phyloP scores from a whole-genome alignment of 2,797 vertebrate genomes.

The Crenuchus spilurus region DNA sequence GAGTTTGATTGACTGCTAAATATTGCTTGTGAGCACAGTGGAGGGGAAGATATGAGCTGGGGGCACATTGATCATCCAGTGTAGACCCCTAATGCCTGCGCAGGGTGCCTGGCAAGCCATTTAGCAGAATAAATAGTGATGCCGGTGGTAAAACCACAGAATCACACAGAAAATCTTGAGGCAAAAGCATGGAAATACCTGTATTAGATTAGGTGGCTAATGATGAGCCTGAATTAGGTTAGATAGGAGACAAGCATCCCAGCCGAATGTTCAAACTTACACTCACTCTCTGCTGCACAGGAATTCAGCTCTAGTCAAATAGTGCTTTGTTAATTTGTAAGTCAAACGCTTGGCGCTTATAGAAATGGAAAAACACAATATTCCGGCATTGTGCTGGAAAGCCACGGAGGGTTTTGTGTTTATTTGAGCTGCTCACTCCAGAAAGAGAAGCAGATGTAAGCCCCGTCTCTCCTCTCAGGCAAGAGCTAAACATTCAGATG shows the following conservation, averaged over 20 bases:
- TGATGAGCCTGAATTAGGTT: conserved; percentile 10
- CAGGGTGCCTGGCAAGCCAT: no score
- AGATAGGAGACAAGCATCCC: background rate
- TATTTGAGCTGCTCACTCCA: conserved; percentile 43
- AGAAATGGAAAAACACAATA: background rate
- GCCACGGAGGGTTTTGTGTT: conserved; percentile 19
- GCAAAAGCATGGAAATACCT: background rate
- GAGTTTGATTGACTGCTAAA: no score
- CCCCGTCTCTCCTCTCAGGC: background rate
- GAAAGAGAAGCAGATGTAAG: conserved; percentile 46
- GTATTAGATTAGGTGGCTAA: conserved; percentile 20
- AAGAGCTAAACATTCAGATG: conserved; percentile 34
- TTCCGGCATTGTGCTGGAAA: background rate
- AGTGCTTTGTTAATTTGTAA: background rate
- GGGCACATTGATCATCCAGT: no score
- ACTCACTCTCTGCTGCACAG: background rate
- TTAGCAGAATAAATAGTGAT: background rate
- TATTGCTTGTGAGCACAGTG: no score
- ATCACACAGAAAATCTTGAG: background rate
- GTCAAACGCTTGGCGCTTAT: background rate
- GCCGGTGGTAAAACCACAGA: background rate
- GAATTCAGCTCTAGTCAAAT: background rate
- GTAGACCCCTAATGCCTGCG: no score
- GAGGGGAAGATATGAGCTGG: no score
- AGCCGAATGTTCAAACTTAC: no score